Percentiles rank a stretch among this genome's conserved stretches.
These are phyloP conservation scores for Gymnobelideus leadbeateri DNA, from an alignment of 2,113 vertebrate species.

Conservation along the genomic window DNA sequence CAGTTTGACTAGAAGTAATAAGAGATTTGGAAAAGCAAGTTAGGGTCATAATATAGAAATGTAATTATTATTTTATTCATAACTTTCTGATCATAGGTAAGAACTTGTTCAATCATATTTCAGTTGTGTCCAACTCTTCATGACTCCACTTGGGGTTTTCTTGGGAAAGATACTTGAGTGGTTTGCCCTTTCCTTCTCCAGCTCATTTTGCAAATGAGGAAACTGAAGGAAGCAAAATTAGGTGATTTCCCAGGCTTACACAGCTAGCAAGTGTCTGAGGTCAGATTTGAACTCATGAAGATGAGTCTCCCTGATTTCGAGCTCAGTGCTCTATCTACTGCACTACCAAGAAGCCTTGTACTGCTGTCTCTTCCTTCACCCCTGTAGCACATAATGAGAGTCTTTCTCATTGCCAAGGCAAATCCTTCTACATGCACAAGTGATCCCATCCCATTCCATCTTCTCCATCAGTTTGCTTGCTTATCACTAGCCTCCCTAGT, in stretches of 20 bases:
- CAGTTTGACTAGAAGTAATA: neutral
- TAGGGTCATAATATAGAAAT: neutral
- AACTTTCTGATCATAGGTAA: neutral
- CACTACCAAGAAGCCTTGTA: neutral
- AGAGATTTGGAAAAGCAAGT: too few relatives aligned
- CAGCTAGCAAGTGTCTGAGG: neutral
- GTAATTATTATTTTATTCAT: neutral
- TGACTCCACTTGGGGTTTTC: neutral
- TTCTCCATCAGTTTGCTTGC: neutral
- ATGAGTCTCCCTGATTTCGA: neutral
- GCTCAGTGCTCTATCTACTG: neutral
- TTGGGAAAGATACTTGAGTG: neutral
- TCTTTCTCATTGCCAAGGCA: neutral
- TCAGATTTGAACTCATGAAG: neutral
- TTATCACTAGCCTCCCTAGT: neutral
- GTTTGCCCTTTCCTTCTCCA: neutral
- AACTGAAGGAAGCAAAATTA: neutral
- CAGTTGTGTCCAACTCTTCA: too few relatives aligned
- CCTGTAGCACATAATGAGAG: neutral
- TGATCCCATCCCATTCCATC: neutral
- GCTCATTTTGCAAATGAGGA: neutral
- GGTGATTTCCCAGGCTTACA: neutral
- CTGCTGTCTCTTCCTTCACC: neutral
- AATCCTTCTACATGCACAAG: neutral
- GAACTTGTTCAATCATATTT: too few relatives aligned